Evolutionary conservation across 92 coral and sea anemone genomes (phyloP).

Genomic region (Palythoa caribaeorum): DNA sequence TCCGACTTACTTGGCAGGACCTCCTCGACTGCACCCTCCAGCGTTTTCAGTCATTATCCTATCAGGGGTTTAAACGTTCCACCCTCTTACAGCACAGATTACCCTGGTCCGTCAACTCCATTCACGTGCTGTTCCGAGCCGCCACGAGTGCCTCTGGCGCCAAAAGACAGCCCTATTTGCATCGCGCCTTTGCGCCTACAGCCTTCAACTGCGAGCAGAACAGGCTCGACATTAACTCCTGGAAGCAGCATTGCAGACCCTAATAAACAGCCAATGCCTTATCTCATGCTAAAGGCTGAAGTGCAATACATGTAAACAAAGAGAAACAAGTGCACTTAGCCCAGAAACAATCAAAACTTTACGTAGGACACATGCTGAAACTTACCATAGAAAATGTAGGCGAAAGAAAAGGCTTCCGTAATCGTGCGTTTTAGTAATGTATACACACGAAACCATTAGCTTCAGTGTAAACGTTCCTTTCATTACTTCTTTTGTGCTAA

Average conservation of each 20-base stretch:
- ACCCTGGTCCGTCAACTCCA: constrained; percentile 45
- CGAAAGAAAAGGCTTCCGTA: background rate
- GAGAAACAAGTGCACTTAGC: background rate
- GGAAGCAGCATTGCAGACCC: constrained; percentile 28
- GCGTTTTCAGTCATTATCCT: constrained; percentile 45
- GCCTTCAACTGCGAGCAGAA: constrained; percentile 47
- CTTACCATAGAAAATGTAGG: background rate
- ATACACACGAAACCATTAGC: background rate
- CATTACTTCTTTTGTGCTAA: constrained; percentile 28
- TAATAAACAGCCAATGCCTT: constrained; percentile 52
- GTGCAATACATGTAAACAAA: constrained; percentile 62
- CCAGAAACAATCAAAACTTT: background rate
- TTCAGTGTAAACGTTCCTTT: background rate
- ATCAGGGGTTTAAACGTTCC: constrained; percentile 24
- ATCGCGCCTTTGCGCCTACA: constrained; percentile 32
- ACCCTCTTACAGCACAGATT: constrained; percentile 27
- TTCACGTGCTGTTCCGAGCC: background rate
- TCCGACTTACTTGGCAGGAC: constrained; percentile 24
- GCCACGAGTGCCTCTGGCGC: constrained; percentile 29
- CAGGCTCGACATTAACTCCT: constrained; percentile 22
- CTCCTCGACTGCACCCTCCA: constrained; percentile 20
- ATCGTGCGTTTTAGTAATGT: constrained; percentile 14
- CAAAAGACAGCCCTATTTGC: constrained; percentile 40
- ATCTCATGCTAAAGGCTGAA: constrained; percentile 70
- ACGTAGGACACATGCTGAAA: background rate